Percentiles rank a stretch among this genome's conserved stretches.
Conservation (phyloP, 1,140 invertebrate genomes). For the Saccostrea glomerata region DNA sequence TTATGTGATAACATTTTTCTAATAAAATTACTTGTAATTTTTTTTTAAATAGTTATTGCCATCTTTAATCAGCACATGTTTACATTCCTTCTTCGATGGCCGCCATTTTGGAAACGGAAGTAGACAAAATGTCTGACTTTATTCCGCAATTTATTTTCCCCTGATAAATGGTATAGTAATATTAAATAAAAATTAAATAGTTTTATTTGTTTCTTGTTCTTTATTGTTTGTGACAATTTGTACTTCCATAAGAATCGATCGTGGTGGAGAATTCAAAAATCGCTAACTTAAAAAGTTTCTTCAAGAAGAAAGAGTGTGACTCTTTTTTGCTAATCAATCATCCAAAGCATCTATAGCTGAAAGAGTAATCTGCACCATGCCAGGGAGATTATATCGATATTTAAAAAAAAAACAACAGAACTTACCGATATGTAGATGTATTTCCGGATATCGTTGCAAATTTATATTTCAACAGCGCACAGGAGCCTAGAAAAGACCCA, state of each 20-base stretch:
- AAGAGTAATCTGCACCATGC: constrained; percentile 44
- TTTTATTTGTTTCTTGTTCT: no score
- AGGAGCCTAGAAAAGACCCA: not conserved
- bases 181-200: no score
- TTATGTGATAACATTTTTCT: no score
- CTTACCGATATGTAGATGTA: constrained; percentile 43
- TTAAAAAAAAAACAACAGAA: constrained; percentile 43
- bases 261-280: constrained; percentile 35
- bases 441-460: constrained; percentile 40
- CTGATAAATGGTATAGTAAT: no score
- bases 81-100: no score
- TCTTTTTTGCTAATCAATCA: not conserved
- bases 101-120: no score
- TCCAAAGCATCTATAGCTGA: constrained; percentile 46
- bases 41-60: no score
- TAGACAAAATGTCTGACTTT: no score
- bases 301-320: not conserved
- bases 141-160: no score
- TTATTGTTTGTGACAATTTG: no score
- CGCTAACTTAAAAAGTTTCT: not conserved
- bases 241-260: constrained; percentile 1
- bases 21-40: no score
- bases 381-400: constrained; percentile 41
- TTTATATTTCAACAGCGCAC: constrained; percentile 47
- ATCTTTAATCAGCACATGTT: no score